Evolutionary conservation across 2,113 vertebrate genomes (phyloP).

Genomic region (Xyrauchen texanus): DNA sequence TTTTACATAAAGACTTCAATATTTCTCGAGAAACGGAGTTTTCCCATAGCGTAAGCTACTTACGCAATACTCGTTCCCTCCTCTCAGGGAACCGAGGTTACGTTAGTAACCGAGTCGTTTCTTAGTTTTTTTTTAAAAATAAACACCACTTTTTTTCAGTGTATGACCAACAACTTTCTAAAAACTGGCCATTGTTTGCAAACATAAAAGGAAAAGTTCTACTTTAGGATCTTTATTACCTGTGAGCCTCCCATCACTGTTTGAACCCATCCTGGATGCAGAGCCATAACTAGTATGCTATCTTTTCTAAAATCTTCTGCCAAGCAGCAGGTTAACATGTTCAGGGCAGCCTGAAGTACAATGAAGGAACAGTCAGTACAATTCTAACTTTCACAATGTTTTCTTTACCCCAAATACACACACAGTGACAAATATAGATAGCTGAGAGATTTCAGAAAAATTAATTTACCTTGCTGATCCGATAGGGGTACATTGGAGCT

Average conservation of each 20-base stretch:
- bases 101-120: too few relatives aligned
- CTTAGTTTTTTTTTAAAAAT: too few relatives aligned
- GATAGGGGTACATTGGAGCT: constrained; percentile 58
- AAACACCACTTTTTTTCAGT: too few relatives aligned
- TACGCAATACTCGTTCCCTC: too few relatives aligned
- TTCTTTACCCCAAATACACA: background rate
- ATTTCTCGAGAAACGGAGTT: too few relatives aligned
- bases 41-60: too few relatives aligned
- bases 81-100: too few relatives aligned
- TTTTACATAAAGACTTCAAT: too few relatives aligned
- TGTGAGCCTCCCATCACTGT: constrained; percentile 69
- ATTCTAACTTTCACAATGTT: background rate
- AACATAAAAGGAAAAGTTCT: background rate
- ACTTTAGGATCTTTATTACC: constrained; percentile 48
- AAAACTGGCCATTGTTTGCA: too few relatives aligned
- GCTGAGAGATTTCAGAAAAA: background rate
- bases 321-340: constrained; percentile 74
- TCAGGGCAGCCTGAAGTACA: constrained; percentile 69
- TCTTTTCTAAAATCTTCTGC: constrained; percentile 59
- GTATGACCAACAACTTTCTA: too few relatives aligned
- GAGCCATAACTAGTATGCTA: constrained; percentile 61
- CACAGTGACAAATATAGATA: background rate
- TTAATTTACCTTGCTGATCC: constrained; percentile 66
- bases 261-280: constrained; percentile 76
- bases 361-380: background rate